Evolutionary conservation across 1,140 invertebrate genomes (phyloP).

Genomic region (Drosophila nannoptera): DNA sequence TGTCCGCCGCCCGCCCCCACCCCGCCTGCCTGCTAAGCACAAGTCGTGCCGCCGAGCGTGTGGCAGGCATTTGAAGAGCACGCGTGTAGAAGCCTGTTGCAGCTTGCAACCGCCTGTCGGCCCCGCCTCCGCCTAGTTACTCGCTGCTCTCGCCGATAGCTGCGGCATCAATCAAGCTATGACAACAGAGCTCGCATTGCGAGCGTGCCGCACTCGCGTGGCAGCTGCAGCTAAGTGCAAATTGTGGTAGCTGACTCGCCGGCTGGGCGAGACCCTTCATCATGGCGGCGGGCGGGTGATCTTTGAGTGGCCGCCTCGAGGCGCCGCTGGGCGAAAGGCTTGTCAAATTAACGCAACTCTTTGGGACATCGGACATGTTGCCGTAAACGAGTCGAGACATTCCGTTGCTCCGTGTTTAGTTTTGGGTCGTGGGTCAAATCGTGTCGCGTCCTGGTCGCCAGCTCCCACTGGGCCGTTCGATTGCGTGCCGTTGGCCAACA

Average conservation of each 20-base stretch:
- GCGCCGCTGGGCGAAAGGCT: constrained; percentile 18
- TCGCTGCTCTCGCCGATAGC: constrained; percentile 10
- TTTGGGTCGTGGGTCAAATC: constrained; percentile 20
- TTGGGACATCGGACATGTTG: constrained; percentile 9
- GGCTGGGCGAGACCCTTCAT: constrained; percentile 36
- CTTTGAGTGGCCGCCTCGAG: constrained; percentile 24
- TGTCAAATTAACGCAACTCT: constrained; percentile 65
- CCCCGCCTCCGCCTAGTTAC: background rate
- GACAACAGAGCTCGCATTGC: constrained; percentile 39
- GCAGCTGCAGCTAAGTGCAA: constrained; percentile 46
- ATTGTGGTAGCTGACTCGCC: constrained; percentile 27
- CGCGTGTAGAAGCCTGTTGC: background rate
- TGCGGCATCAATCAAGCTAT: constrained; percentile 62
- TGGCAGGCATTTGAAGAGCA: constrained; percentile 8
- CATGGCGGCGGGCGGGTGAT: constrained; percentile 25
- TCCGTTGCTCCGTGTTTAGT: constrained; percentile 35
- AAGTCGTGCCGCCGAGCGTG: constrained; percentile 7
- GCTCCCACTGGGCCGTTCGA: constrained; percentile 34
- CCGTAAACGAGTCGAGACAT: constrained; percentile 19
- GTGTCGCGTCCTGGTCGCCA: background rate
- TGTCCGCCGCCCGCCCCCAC: constrained; percentile 8
- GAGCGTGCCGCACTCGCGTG: constrained; percentile 37
- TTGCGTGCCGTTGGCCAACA: constrained; percentile 59
- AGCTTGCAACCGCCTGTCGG: background rate
- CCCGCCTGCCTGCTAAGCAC: constrained; percentile 30